Percentiles rank a stretch among this genome's conserved stretches.
Evolutionary conservation across 2,888 invertebrate species (phyloP).

Genomic region (Sisyra nigra): DNA sequence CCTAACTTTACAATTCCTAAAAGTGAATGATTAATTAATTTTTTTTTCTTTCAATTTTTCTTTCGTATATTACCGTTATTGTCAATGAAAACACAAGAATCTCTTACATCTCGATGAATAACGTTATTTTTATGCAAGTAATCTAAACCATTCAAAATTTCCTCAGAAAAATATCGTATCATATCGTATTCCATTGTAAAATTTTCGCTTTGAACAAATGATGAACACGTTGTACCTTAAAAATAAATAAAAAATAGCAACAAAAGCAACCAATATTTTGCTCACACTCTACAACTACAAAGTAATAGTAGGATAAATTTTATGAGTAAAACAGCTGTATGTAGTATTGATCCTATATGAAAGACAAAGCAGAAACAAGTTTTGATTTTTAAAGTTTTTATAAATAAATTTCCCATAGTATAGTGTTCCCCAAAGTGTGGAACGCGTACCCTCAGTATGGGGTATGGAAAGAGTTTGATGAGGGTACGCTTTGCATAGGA

Average conservation of each 20-base stretch:
- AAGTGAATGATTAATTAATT: conserved; percentile 9
- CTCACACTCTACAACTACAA: neutral
- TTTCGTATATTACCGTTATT: conserved; percentile 30
- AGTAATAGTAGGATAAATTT: too few species aligned
- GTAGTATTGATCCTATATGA: too few species aligned
- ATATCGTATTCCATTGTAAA: conserved; percentile 35
- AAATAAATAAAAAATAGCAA: neutral
- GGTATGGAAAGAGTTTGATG: too few species aligned
- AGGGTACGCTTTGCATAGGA: too few species aligned
- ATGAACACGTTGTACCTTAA: conserved; percentile 23
- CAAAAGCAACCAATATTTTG: neutral
- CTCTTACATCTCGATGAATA: conserved; percentile 66
- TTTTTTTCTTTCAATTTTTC: neutral
- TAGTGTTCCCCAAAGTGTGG: too few species aligned
- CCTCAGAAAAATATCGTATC: conserved; percentile 48
- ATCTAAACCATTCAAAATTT: conserved; percentile 56
- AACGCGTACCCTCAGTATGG: too few species aligned
- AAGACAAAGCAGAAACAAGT: too few species aligned
- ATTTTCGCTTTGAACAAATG: conserved; percentile 33
- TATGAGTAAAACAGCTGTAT: too few species aligned
- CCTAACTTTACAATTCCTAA: conserved; percentile 38
- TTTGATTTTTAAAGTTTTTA: too few species aligned
- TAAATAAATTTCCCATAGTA: too few species aligned
- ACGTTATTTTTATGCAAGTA: conserved; percentile 70
- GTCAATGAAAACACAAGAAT: conserved; percentile 57